Conservation (phyloP, 2,888 invertebrate genomes). For the Napeogenes inachia region DNA sequence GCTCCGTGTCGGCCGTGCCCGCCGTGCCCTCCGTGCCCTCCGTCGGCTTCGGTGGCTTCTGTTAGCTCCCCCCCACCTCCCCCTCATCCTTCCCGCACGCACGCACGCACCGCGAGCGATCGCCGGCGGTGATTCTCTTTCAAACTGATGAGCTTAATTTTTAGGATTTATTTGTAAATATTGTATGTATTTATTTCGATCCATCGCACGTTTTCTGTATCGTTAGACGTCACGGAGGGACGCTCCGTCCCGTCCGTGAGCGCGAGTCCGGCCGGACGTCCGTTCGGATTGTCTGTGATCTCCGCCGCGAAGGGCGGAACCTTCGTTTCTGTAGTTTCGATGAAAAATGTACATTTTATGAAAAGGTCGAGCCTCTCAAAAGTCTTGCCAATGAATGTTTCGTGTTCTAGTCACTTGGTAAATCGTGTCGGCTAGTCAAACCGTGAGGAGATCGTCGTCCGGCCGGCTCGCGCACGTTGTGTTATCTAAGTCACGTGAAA, state of each 20-base stretch:
- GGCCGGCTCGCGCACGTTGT: constrained; percentile 30
- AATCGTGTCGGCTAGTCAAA: constrained; percentile 74
- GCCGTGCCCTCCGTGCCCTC: constrained; percentile 66
- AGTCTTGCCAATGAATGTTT: constrained; percentile 69
- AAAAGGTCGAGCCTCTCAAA: constrained; percentile 30
- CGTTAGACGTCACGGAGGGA: constrained; percentile 33
- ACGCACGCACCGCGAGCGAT: constrained; percentile 29
- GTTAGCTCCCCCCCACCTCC: constrained; percentile 47
- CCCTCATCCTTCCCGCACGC: constrained; percentile 14
- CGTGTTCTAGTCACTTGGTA: constrained; percentile 73
- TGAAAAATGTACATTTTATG: constrained; percentile 24
- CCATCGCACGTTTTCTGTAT: constrained; percentile 47
- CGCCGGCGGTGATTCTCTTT: constrained; percentile 59
- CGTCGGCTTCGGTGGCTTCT: constrained; percentile 74
- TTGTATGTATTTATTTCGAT: constrained; percentile 64
- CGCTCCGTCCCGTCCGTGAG: constrained; percentile 26
- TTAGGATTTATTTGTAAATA: constrained; percentile 72
- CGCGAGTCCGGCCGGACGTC: constrained; percentile 21
- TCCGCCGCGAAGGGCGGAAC: constrained; percentile 21
- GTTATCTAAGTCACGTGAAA: constrained; percentile 64
- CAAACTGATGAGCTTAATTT: constrained; percentile 69
- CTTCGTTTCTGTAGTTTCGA: constrained; percentile 20
- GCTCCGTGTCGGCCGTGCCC: constrained; percentile 52
- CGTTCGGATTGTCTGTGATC: constrained; percentile 50
- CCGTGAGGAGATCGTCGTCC: constrained; percentile 27